Base-by-base conservation (phyloP, 2,113 vertebrate species). In the Peromyscus californicus region DNA sequence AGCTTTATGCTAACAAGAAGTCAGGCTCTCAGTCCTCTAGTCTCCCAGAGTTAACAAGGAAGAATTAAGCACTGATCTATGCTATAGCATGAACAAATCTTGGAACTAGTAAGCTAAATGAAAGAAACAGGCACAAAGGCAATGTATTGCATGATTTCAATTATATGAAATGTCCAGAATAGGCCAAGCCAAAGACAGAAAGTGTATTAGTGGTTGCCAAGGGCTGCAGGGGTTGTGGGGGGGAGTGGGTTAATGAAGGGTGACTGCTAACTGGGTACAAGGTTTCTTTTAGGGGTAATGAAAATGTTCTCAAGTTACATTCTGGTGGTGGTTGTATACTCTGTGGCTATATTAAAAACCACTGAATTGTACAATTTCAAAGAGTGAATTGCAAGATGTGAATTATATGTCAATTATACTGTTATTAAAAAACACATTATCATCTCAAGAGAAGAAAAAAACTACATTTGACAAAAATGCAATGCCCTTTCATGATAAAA, bases 271-370 rank as follows among this genome's bases (percentile, higher is more conserved):
- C 69, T 61, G 21, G 59, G 33, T 61, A 90, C 54, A 96, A 54
- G n/a, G 74, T 33, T 94, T 94, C 63, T 96, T 89, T 93, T 22
- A 0, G 26, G 31, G 54, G 39, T 74, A 74, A 96, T 95, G 67
- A 95, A 92, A 96, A 97, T 92, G 67, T 95, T 95, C 65, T 95
- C 79, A 88, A 89, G 88, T 91, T 93, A 92, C 65, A 94, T 22
- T 86, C 45, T 83, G 26, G 42, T 65, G 67, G 95, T 93, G 22
- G 31, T 42, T 96, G 54, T 17, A 93, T 61, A 80, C 31, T 93
- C 57, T 86, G 57, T 85, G 59, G 88, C 63, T 95, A 90, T 75
- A 85, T 91, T 96, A 78, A 92, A 96, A 95, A 93, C 84, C 83
- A 96, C 19, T 31, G 59, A 76, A 95, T 76, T 94, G 31, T 76